Base-by-base conservation (phyloP, 2,888 invertebrate genomes). In the Formica aserva region DNA sequence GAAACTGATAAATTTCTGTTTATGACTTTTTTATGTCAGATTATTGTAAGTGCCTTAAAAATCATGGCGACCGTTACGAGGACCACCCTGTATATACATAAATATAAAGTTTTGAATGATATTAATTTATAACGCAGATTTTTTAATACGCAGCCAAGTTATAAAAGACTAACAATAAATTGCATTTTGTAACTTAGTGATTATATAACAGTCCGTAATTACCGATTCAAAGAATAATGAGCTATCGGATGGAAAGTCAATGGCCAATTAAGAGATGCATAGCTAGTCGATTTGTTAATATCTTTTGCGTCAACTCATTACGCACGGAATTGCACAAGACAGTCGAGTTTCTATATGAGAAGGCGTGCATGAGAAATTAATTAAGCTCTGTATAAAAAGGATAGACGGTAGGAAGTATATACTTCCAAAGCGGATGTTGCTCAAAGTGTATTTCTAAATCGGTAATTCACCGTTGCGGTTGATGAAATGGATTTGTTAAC, bases 281-380 rank as follows among this genome's bases (percentile, higher is more conserved):
- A 77, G 67, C 77, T 77, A 38, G 13, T 9, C 60, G 86, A 86
- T 88, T 88, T 90, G 86, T 85, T 85, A 82, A 88, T 80, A 55
- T 71, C 65, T 69, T 85, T 86, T 85, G 82, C 88, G 71, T 48
- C 85, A 80, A 69, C 87, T 89, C 89, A 87, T 89, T 89, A 86
- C 85, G 67, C 83, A 55, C 66, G 72, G 66, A 82, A 82, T 71
- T 84, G 71, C 86, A 84, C 74, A 77, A 85, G 82, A 82, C 75
- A 82, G 80, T 57, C 65, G 85, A 84, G 82, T 90, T 89, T 88
- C 86, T 87, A 88, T 82, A 85, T 76, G 35, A 60, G 35, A 60
- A 65, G 82, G 87, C 67, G 78, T 85, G 88, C 89, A 90, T 86
- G 90, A 83, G 89, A 89, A 89, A 89, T 90, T 90, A 89, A 90